Evolutionary conservation across 2,797 vertebrate genomes (phyloP).

Genomic region (Dendrocincla tyrannina): DNA sequence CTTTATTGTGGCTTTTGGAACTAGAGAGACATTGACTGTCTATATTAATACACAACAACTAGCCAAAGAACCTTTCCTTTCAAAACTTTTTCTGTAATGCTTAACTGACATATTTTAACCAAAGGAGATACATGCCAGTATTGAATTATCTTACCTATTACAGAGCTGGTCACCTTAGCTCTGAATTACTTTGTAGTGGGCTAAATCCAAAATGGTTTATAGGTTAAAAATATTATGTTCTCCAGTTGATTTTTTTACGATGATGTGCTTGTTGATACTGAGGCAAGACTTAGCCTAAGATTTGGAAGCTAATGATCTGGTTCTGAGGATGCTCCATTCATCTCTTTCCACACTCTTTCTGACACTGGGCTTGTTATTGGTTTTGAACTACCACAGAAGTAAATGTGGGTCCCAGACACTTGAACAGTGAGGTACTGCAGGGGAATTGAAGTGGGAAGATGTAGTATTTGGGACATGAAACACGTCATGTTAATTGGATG

Average conservation of each 20-base stretch:
- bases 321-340: not conserved
- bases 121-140: not conserved
- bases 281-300: not conserved
- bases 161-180: not conserved
- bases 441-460: accelerated
- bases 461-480: accelerated
- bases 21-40: not conserved
- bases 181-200: not conserved
- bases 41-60: not conserved
- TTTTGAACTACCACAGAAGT: not conserved
- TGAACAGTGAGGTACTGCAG: not conserved
- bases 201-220: not conserved
- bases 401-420: not conserved
- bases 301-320: not conserved
- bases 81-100: not conserved
- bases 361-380: not conserved
- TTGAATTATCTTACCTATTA: not conserved
- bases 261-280: not conserved
- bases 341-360: not conserved
- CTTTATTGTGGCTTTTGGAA: not conserved
- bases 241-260: not conserved
- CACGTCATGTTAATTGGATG: accelerated
- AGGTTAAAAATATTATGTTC: not conserved
- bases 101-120: not conserved
- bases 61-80: not conserved